Evolutionary conservation across 2,888 invertebrate genomes (phyloP).

Genomic region (Agrochola lychnidis): DNA sequence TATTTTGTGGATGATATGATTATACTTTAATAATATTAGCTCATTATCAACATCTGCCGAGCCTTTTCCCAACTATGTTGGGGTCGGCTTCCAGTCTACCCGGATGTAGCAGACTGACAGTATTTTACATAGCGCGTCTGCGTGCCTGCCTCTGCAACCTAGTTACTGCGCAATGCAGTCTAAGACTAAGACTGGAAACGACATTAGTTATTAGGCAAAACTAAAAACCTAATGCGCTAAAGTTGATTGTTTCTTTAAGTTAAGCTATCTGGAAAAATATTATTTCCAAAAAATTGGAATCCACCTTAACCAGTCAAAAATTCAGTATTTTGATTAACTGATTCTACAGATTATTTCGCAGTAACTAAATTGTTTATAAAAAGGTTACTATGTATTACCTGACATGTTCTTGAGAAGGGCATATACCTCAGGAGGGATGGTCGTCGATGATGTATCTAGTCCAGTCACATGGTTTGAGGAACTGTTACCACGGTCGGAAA

Average conservation of each 20-base stretch:
- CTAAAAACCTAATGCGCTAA: not conserved
- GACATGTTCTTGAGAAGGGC: constrained; percentile 48
- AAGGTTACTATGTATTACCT: constrained; percentile 26
- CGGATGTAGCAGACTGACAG: not conserved
- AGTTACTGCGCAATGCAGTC: not conserved
- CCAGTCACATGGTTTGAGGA: not conserved
- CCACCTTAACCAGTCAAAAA: too few relatives aligned
- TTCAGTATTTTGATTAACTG: not conserved
- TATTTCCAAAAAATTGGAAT: not conserved
- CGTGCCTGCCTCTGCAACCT: not conserved
- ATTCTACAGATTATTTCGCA: not conserved
- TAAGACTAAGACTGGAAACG: not conserved
- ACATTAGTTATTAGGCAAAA: not conserved
- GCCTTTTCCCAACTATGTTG: too few relatives aligned
- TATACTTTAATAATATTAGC: not conserved
- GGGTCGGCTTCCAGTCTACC: too few relatives aligned
- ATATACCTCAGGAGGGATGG: constrained; percentile 27
- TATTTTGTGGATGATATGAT: not conserved
- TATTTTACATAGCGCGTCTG: not conserved
- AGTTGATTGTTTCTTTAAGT: too few relatives aligned
- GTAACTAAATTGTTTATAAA: not conserved
- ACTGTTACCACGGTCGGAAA: constrained; percentile 33
- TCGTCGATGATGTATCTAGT: rapidly evolving
- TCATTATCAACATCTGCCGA: not conserved
- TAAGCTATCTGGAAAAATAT: not conserved